These are phyloP conservation scores for Palythoa grandis DNA, from an alignment of 92 coral and sea anemone genomes.

Conservation along the genomic window DNA sequence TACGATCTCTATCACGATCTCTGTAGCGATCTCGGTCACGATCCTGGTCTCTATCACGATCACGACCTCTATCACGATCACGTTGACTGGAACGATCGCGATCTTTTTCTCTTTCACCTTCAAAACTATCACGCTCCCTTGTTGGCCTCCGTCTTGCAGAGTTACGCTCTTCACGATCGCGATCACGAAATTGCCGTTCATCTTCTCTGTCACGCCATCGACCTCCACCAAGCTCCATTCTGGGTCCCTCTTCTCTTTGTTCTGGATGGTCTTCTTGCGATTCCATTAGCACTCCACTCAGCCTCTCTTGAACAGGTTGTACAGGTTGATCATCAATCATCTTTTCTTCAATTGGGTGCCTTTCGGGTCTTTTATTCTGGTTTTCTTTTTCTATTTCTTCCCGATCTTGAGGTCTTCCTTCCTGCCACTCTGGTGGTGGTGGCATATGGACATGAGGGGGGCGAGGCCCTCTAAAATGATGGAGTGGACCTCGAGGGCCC, in stretches of 20 bases:
- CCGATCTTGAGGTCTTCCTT: constrained; percentile 43
- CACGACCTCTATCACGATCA: constrained; percentile 48
- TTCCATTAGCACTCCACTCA: background rate
- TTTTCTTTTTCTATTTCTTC: constrained; percentile 14
- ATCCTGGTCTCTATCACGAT: constrained; percentile 41
- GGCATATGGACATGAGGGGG: constrained; percentile 51
- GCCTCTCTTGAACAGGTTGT: constrained; percentile 29
- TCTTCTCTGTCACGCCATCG: constrained; percentile 45
- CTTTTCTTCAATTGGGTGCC: constrained; percentile 25
- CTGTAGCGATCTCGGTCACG: constrained; percentile 12
- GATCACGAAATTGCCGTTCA: constrained; percentile 52
- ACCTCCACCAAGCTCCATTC: constrained; percentile 60
- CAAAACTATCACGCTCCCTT: constrained; percentile 59
- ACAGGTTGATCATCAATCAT: constrained; percentile 18
- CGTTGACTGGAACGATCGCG: constrained; percentile 26
- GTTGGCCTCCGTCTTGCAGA: constrained; percentile 15
- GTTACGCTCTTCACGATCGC: constrained; percentile 53
- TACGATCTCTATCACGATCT: constrained; percentile 39
- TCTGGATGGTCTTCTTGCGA: constrained; percentile 4
- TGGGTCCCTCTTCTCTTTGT: constrained; percentile 42
- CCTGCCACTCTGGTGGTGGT: constrained; percentile 46
- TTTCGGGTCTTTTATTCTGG: constrained; percentile 13
- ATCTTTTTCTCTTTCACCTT: constrained; percentile 48
- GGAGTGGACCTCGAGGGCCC: constrained; percentile 75
- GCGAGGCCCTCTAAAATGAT: constrained; percentile 65